A percentile compares a stretch with the other conserved stretches of the same genome.
phyloP scores from a whole-genome alignment of 1,140 invertebrate species.

The Probaryconus sp. region DNA sequence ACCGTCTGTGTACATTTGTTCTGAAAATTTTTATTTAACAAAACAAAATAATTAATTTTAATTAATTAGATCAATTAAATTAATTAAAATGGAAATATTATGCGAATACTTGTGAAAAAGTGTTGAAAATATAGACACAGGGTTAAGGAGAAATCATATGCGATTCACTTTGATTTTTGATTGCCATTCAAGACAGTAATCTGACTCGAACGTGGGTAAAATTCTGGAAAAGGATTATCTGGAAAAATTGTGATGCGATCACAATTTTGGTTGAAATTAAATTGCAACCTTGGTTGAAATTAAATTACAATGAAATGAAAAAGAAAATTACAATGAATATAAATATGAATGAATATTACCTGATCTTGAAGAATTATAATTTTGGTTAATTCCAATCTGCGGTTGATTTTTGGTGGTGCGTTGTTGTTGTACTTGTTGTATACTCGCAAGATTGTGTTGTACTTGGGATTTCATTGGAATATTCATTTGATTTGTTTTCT shows the following conservation, averaged over 20 bases:
- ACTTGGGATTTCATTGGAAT: conserved; percentile 74
- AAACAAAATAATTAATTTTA: background rate
- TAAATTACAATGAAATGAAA: conserved; percentile 5
- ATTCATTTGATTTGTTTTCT: conserved; percentile 72
- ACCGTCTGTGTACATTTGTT: conserved; percentile 65
- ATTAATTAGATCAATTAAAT: background rate
- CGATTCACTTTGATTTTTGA: conserved; percentile 9
- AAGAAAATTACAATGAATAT: background rate
- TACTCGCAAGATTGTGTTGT: conserved; percentile 71
- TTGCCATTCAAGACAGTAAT: conserved; percentile 29
- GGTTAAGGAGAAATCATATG: conserved; percentile 16
- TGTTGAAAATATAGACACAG: background rate
- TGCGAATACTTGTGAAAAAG: background rate
- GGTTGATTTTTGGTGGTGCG: conserved; percentile 68
- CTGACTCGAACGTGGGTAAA: background rate
- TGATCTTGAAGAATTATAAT: conserved; percentile 71
- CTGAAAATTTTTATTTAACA: conserved; percentile 33
- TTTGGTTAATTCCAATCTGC: conserved; percentile 75
- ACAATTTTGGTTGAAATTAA: too few species aligned
- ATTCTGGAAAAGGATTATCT: conserved; percentile 21
- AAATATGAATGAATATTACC: conserved; percentile 61
- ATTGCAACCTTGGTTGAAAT: too few species aligned
- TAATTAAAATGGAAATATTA: background rate
- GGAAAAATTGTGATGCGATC: too few species aligned
- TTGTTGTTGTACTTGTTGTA: conserved; percentile 70